Evolutionary conservation across 2,113 vertebrate species (phyloP), one percentile per base, ranked within the genome.

Genomic region (Ceyx margarethae): DNA sequence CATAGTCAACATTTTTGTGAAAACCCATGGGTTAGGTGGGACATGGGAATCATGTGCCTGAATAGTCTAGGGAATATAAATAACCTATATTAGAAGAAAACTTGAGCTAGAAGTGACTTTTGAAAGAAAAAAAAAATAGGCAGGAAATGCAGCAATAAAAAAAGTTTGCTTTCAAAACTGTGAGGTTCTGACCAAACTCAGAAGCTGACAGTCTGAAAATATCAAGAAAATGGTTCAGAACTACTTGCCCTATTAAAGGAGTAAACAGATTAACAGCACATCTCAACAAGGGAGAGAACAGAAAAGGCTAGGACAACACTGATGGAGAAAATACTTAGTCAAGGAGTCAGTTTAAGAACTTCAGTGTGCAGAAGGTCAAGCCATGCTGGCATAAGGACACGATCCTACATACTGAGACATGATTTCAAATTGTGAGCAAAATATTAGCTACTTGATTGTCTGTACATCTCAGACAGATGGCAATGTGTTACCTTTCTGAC

Each of bases 401-500:
- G 51, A 43, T 6, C 45, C 69, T 19, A 23, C n/a, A 53, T 50
- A 11, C 50, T 29, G 54, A 54, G n/a, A 71, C 43, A 6, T 3
- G 45, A 60, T 26, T 2, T 50, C 78, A 69, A 73, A 77, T 4
- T 1, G 33, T 12, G 29, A 61, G 26, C 23, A 76, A 71, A 87
- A 43, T 1, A 16, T 0, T 15, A 85, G 26, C 15, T 42, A 16
- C 13, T 29, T 0, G 0, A 13, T 4, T 48, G 31, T 8, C 8
- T 20, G 50, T 1, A n/a, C 7, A 13, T 12, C 25, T 4, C 53
- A 50, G 48, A 10, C 1, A 40, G 56, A 4, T 0, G 7, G 56
- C 3, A 8, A 17, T 12, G 31, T 2, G 5, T 96, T 97, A 99
- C 99, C 99, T 99, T 99, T 87, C 99, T 98, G 75, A 99, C 99